Conservation (phyloP, 1,140 invertebrate genomes). For the Megathymus violae region DNA sequence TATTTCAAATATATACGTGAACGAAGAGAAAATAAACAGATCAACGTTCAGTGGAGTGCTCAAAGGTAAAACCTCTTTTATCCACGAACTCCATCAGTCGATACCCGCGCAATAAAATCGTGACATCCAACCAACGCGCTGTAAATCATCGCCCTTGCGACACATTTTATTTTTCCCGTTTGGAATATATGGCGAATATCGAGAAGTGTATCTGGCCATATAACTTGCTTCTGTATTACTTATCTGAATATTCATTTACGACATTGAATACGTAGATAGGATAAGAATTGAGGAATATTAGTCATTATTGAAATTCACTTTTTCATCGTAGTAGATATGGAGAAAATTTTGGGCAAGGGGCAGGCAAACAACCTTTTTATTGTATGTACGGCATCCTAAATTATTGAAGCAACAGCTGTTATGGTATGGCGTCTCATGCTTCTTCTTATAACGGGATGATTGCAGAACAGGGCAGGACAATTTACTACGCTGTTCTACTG, state of each 20-base stretch:
- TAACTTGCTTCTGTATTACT: neutral
- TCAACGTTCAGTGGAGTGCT: constrained; percentile 7
- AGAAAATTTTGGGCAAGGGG: no score
- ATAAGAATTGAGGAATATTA: no score
- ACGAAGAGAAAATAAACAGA: neutral
- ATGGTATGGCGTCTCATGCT: no score
- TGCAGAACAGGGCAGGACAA: no score
- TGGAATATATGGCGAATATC: constrained; percentile 12
- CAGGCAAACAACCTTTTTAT: no score
- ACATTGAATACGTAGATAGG: neutral
- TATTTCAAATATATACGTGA: no score
- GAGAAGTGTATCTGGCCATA: neutral
- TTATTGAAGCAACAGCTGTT: no score
- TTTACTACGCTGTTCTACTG: no score
- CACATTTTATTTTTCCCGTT: constrained; percentile 27
- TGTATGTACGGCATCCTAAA: no score
- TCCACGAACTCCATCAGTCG: constrained; percentile 3
- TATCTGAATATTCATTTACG: neutral
- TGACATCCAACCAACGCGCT: constrained; percentile 1
- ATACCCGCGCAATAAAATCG: constrained; percentile 23
- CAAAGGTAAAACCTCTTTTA: constrained; percentile 12
- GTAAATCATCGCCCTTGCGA: constrained; percentile 20
- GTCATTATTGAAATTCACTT: no score
- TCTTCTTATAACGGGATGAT: no score
- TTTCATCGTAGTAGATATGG: no score